Evolutionary conservation across 2,888 invertebrate species (phyloP), one percentile per base, ranked within the genome.

Genomic region (Cryptophagus acutangulus): DNA sequence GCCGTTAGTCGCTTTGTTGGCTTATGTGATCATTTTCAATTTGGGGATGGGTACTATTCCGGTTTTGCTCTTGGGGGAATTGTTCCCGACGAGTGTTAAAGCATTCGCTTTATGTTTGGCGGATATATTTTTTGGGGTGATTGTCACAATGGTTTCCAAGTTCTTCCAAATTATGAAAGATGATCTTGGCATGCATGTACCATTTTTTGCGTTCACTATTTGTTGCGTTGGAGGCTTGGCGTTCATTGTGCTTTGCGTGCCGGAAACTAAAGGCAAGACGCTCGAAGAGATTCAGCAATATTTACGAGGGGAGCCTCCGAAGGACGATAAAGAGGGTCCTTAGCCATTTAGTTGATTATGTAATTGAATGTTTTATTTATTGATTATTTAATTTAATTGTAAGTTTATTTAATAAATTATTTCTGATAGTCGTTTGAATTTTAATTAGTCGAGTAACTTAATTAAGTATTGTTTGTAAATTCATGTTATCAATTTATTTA

Each of bases 261-360:
- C 83, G 1, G 84, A 84, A 67, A 83, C 83, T 2, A 83, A 81
- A 62, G 81, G 82, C 40, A 82, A 81, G 57, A 81, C 81, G 2
- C 74, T 84, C 57, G 74, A 80, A 35, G 76, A 78, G 57, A 84
- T 84, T 55, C 83, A 84, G 59, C 74, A 76, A 13, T 74, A 78
- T 39, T 68, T 84, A 3, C 72, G 74, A 49, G 74, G 77, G 5
- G 12, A 15, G n/a, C n/a, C n/a, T n/a, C n/a, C n/a, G n/a, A n/a
- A n/a, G n/a, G n/a, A n/a, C n/a, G n/a, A n/a, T n/a, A n/a, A n/a
- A n/a, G n/a, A n/a, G n/a, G n/a, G n/a, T n/a, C n/a, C n/a, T n/a
- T n/a, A n/a, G n/a, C n/a, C n/a, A n/a, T n/a, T n/a, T n/a, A n/a
- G n/a, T n/a, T n/a, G n/a, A n/a, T n/a, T n/a, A n/a, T n/a, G n/a